Evolutionary conservation across 2,888 invertebrate species (phyloP), one percentile per base, ranked within the genome.

Genomic region (Eurois occulta): DNA sequence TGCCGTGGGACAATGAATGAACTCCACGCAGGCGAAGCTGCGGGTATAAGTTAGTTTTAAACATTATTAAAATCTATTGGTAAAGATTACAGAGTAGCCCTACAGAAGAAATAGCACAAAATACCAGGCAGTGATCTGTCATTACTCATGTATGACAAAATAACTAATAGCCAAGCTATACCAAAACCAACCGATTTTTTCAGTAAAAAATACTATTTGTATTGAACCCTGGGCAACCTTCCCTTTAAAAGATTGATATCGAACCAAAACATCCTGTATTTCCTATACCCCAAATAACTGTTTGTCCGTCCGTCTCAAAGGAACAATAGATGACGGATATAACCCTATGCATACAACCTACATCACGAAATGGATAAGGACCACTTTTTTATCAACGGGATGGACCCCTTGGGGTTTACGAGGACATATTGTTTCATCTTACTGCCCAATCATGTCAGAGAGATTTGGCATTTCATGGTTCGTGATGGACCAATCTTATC

Each of bases 391-490:
- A 78, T 78, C 69, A 73, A 80, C 48, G 66, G 58, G 43, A 52
- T 80, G 24, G 66, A 80, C 11, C 77, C 73, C 78, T 35, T 55
- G 75, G 77, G 76, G 35, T 72, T 65, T 43, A 16, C 32, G 1
- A 72, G 21, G 71, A 81, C 74, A 84, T 77, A 81, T 86, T 87
- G 78, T 77, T 87, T 79, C 77, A 86, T 84, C 76, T 83, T 58
- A 46, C 60, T 66, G n/a, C 13, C 68, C 84, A 75, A 87, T 84
- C 76, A 75, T 72, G 78, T 65, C 46, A 64, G 21, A 67, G 24
- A 75, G 32, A 35, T 69, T 75, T 46, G 28, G 24, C 6, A 55
- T 72, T 67, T 72, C 41, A n/a, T 62, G 68, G 52, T 60, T 41
- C 16, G 41, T 4, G n/a, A 41, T n/a, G 21, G 43, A 2, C 43